phyloP scores from a whole-genome alignment of 2,113 vertebrate species.

The Eupsittula cactorum region DNA sequence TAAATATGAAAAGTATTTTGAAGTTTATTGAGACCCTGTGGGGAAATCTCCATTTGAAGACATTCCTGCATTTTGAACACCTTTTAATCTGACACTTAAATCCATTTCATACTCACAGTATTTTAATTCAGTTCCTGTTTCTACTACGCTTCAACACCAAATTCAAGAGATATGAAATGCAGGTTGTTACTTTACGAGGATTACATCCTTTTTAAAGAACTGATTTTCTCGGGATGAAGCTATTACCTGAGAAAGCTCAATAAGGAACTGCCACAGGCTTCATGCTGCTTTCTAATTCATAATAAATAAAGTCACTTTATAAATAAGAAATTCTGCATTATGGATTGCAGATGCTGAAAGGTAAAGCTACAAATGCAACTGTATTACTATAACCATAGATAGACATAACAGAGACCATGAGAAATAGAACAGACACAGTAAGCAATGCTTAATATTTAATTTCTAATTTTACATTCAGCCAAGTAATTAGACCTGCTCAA shows the following conservation, averaged over 20 bases:
- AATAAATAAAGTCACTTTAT: not conserved
- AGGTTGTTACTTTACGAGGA: not conserved
- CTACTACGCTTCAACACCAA: not conserved
- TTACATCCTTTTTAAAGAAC: constrained; percentile 8
- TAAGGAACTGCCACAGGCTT: constrained; percentile 2
- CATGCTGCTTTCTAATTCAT: not conserved
- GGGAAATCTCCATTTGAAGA: constrained; percentile 33
- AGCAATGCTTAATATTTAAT: not conserved
- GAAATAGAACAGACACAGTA: not conserved
- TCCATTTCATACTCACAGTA: constrained; percentile 1
- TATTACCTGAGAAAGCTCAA: not conserved
- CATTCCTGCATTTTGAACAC: not conserved
- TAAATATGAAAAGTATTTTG: constrained; percentile 48
- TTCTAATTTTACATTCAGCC: not conserved
- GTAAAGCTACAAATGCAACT: not conserved
- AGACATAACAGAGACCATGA: not conserved
- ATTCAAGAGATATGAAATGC: constrained; percentile 9
- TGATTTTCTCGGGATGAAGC: not conserved
- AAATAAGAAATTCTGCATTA: not conserved
- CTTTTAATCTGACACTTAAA: constrained; percentile 5
- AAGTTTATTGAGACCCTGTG: not conserved
- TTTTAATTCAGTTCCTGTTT: not conserved
- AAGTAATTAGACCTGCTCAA: not conserved
- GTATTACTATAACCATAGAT: not conserved
- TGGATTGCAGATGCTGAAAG: not conserved